A percentile compares a stretch with the other conserved stretches of the same genome.
These are phyloP conservation scores for Platyrinchus mystaceus DNA, from an alignment of 2,797 vertebrate genomes.

Conservation along the genomic window DNA sequence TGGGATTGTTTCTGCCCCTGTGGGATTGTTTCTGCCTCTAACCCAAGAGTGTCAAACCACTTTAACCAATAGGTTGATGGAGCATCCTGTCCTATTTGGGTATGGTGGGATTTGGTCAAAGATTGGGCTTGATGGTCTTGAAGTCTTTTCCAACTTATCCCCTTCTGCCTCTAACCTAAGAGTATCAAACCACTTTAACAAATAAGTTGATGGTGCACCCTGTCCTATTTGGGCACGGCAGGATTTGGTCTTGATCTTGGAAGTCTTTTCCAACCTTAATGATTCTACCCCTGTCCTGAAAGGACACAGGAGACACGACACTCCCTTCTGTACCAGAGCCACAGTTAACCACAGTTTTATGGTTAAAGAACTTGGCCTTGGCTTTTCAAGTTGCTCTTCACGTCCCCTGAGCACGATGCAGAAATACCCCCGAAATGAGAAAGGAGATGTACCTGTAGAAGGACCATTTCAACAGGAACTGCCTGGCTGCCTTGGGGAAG, in stretches of 20 bases:
- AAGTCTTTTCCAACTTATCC: not conserved
- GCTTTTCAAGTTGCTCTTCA: not conserved
- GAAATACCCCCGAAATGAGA: not conserved
- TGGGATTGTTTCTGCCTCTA: not conserved
- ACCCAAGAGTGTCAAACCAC: not conserved
- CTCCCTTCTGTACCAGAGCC: not conserved
- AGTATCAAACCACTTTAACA: not conserved
- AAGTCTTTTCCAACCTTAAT: not conserved
- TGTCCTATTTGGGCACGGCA: not conserved
- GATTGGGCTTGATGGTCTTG: not conserved
- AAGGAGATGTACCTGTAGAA: conserved; percentile 88
- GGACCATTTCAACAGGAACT: conserved; percentile 98
- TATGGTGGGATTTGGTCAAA: not conserved
- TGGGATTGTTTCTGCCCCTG: not conserved
- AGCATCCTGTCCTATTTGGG: not conserved
- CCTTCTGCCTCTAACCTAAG: not conserved
- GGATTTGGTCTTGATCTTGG: not conserved
- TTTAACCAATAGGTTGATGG: not conserved
- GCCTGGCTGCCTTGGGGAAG: conserved; percentile 94
- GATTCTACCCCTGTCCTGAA: not conserved
- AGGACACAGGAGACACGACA: not conserved
- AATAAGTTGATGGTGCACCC: not conserved
- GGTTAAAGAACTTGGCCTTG: not conserved
- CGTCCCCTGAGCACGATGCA: not conserved
- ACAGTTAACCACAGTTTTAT: not conserved